Base-by-base conservation (phyloP, 2,888 invertebrate genomes). In the Sialis fuliginosa region DNA sequence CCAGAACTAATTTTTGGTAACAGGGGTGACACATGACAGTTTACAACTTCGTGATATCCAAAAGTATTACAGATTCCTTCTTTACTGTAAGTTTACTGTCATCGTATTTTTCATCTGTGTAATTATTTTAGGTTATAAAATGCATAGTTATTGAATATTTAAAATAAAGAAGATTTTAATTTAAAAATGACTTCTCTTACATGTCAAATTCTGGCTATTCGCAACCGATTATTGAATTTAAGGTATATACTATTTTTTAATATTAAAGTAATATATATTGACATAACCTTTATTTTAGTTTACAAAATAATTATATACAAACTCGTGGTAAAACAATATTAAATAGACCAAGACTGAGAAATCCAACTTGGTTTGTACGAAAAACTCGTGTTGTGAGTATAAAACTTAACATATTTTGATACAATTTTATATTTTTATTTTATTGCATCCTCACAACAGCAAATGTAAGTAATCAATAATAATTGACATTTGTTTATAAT, bases 291-390 rank as follows among this genome's bases (percentile, higher is more conserved):
- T 30, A 12, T 40, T 42, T 47, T 49, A 46, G 39, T 40, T 45
- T 47, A 34, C 37, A 39, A 37, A 42, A 48, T 45, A 8, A 32
- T 10, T 40, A 39, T 58, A 48, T 55, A 56, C 58, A 69, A 61
- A 56, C 65, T 52, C 57, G 64, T 46, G 54, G 60, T 50, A 62
- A 65, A 56, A 62, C 65, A 42, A 57, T 61, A 40, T 52, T 62
- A 42, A 62, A 59, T 55, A 56, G 60, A 42, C 79, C 84, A 6
- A 75, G 68, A 57, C 70, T 75, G 56, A 70, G 79, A 48, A 79
- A 79, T 58, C 86, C 87, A 0, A 71, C 76, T 53, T 88, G 87
- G 87, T 74, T 77, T 58, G 62, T 76, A 39, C 72, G 73, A 43
- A 79, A 81, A 63, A 70, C 75, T 53, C 71, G 77, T 59, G 71